Base-by-base conservation (phyloP, 2,113 vertebrate genomes). In the Riparia riparia region DNA sequence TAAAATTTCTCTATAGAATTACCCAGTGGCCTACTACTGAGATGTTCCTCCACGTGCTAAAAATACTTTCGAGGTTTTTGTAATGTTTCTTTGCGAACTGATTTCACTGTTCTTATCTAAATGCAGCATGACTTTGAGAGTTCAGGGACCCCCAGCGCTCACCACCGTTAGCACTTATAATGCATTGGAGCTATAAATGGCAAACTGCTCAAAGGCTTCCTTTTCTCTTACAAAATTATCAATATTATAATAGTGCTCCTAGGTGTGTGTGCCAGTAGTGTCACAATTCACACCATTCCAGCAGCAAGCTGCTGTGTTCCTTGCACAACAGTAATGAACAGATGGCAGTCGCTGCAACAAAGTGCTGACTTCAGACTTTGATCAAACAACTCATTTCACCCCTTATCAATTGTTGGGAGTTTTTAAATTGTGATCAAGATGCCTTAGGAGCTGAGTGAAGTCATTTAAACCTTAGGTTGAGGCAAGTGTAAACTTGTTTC, bases 91-190 rank as follows among this genome's bases (percentile, higher is more conserved):
- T 82, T 73, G 74, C 39, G 45, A 65, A 20, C 9, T 65, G 61
- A 32, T 8, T 73, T 79, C 14, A 12, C 12, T 32, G 24, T 34
- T 70, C n/a, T 73, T 57, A 49, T 31, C 26, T 42, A 44, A 70
- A 79, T 0, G 0, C 24, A 57, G 26, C 8, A 9, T 3, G 14
- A 5, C 47, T 86, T 47, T 18, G 31, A 42, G 31, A 61, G n/a
- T 26, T 84, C 39, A 54, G 69, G 69, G 49, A 31, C 20, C 50
- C 25, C 22, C 24, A 32, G 14, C 14, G 51, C 42, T 66, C 25
- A 14, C 14, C 56, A 70, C 25, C 45, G 28, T 19, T 32, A 57
- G 15, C 12, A n/a, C 32, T 63, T 64, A 18, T 14, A 31, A 5
- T 14, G 76, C 50, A 24, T 4, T 80, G 72, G 51, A 76, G 18